Base-by-base conservation (phyloP, 2,888 invertebrate genomes). In the Horisme vitalbata region DNA sequence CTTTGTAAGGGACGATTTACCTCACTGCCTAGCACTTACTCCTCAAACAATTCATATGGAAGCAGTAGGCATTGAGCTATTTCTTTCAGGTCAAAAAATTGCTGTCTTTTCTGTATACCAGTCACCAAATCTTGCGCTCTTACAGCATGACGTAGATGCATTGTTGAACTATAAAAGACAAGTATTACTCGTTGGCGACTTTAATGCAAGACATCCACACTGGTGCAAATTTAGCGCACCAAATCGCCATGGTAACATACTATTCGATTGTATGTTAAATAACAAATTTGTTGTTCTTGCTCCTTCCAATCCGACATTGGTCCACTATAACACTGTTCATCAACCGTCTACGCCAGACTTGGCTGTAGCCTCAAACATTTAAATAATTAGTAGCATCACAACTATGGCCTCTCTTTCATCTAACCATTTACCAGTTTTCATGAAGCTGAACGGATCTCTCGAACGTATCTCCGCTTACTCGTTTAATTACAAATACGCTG, bases 171-270 rank as follows among this genome's bases (percentile, higher is more conserved):
- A n/a, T 11, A 13, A n/a, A 1, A 5, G n/a, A 13, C 20, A 20
- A 3, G 30, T 30, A 11, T 12, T 41, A 4, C 23, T 41, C 4
- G 9, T 24, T 1, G 39, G 31, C 39, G n/a, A n/a, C n/a, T n/a
- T n/a, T n/a, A n/a, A n/a, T n/a, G n/a, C n/a, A n/a, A n/a, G n/a
- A n/a, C n/a, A 41, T 9, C 26, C 26, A 1, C 14, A 20, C 7
- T 41, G 41, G 33, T 41, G 26, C 10, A 9, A 18, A 12, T 1
- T 6, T 9, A 31, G 9, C n/a, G 12, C 2, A 5, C 2, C 10
- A 10, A 18, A 31, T 30, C n/a, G n/a, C n/a, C n/a, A n/a, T n/a
- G n/a, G n/a, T n/a, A n/a, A n/a, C n/a, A n/a, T n/a, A n/a, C n/a
- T n/a, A n/a, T n/a, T n/a, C n/a, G n/a, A n/a, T n/a, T n/a, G n/a